Conservation (phyloP, 2,113 vertebrate genomes). For the Orycteropus afer region DNA sequence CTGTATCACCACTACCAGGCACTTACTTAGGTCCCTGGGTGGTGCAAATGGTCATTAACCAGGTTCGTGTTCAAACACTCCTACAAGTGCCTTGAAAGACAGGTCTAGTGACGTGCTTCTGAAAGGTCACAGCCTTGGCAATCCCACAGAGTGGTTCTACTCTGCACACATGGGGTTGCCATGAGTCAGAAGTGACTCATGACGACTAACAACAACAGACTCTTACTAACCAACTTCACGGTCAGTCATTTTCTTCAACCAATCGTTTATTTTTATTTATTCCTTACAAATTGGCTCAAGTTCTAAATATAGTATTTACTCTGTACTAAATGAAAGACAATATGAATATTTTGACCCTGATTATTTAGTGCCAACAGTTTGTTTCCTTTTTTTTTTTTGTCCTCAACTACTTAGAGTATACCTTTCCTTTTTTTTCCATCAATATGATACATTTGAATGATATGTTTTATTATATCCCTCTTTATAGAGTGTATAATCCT, state of each 20-base stretch:
- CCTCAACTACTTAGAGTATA: background rate
- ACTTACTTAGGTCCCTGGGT: background rate
- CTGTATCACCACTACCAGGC: background rate
- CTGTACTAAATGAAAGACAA: background rate
- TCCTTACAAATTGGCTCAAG: background rate
- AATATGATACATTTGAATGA: constrained; percentile 27
- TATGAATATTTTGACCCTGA: background rate
- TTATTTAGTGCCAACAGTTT: background rate
- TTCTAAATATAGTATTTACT: background rate
- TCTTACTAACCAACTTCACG: background rate
- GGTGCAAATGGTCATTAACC: no score
- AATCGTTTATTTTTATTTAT: background rate
- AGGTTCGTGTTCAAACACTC: no score
- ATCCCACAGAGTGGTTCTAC: no score
- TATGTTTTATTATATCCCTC: constrained; percentile 33
- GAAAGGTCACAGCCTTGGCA: no score
- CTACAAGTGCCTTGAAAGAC: no score
- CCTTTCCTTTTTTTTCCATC: constrained; percentile 46
- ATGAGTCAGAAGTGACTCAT: no score
- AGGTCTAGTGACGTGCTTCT: no score
- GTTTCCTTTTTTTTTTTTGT: background rate
- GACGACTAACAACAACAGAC: no score
- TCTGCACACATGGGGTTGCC: no score
- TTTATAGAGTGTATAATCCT: constrained; percentile 47
- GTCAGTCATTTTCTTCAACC: background rate